These are phyloP conservation scores for Ceratina japonica DNA, from an alignment of 1,140 invertebrate species.

Conservation along the genomic window DNA sequence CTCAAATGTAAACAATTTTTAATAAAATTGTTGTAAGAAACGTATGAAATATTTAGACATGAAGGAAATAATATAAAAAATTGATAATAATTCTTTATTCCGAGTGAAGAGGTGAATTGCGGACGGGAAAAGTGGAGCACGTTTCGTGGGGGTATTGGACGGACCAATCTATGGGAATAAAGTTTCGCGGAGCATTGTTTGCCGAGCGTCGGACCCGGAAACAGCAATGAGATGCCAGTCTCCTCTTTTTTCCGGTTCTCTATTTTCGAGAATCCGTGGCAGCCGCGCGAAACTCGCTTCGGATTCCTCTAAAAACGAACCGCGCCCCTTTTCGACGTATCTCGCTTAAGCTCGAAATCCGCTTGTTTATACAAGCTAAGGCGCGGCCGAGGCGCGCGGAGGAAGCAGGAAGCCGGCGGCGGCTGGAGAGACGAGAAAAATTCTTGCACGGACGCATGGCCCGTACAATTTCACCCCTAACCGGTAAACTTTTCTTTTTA, in stretches of 20 bases:
- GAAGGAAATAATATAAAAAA: too few species aligned
- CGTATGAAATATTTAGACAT: too few species aligned
- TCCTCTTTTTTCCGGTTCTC: constrained; percentile 13
- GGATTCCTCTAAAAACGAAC: constrained; percentile 26
- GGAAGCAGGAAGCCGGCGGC: not conserved
- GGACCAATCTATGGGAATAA: constrained; percentile 56
- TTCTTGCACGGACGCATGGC: constrained; percentile 61
- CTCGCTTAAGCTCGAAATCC: constrained; percentile 66
- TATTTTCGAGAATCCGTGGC: constrained; percentile 14
- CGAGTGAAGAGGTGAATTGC: too few species aligned
- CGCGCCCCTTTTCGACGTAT: constrained; percentile 59
- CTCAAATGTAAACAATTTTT: too few species aligned
- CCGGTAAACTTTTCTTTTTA: constrained; percentile 69
- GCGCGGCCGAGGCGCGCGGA: constrained; percentile 21
- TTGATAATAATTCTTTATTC: too few species aligned
- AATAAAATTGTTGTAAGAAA: too few species aligned
- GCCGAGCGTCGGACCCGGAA: constrained; percentile 41
- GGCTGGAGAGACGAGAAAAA: constrained; percentile 49
- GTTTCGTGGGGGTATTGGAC: not conserved
- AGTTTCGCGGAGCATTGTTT: constrained; percentile 45
- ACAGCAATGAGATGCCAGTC: constrained; percentile 23
- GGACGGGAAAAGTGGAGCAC: too few species aligned
- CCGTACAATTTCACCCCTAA: constrained; percentile 64
- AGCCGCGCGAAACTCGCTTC: not conserved
- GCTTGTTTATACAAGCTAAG: constrained; percentile 71